Conservation (phyloP, 2,113 vertebrate genomes). For the human region DNA sequence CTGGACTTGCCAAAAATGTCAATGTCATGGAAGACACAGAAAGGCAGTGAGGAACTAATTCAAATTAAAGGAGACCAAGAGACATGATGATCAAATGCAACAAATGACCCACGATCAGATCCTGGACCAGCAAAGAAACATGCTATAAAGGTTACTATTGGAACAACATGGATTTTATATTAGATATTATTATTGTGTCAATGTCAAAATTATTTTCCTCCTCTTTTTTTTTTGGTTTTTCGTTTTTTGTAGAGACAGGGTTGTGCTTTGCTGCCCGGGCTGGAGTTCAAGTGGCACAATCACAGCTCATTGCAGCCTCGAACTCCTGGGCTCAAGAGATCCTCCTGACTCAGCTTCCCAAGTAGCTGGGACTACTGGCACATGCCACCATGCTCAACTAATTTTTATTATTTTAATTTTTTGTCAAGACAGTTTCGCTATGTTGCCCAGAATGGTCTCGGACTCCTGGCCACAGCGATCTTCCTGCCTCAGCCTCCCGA, state of each 20-base stretch:
- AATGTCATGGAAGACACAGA: background rate
- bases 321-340: too few species aligned
- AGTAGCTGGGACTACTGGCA: too few species aligned
- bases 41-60: background rate
- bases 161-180: background rate
- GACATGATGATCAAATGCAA: background rate
- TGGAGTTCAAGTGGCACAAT: too few species aligned
- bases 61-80: background rate
- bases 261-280: background rate
- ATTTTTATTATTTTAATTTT: too few species aligned
- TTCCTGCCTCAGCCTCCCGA: too few species aligned
- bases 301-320: too few species aligned
- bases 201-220: background rate
- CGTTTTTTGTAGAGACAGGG: background rate
- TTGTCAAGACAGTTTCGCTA: too few species aligned
- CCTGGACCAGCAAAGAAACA: background rate
- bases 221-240: too few species aligned
- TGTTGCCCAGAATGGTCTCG: too few species aligned
- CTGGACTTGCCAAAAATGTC: background rate
- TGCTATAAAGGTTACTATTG: background rate
- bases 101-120: background rate
- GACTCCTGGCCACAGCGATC: too few species aligned
- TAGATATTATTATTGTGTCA: background rate
- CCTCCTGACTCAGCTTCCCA: too few species aligned
- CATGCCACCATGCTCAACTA: too few species aligned